Evolutionary conservation across 37 sponge, comb jelly and placozoan genomes (phyloP).

Genomic region (Oopsacas minuta): DNA sequence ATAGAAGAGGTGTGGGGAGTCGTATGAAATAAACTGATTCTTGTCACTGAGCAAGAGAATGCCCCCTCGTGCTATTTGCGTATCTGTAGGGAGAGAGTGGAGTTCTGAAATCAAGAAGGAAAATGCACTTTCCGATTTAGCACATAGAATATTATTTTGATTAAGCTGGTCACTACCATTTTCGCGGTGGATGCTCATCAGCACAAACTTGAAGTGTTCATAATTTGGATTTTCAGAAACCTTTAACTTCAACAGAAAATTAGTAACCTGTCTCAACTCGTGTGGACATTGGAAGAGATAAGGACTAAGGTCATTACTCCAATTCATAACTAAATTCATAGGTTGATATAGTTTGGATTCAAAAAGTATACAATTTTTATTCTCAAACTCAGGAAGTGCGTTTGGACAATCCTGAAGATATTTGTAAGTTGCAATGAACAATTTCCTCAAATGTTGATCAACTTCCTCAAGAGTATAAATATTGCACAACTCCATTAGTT

Average conservation of each 20-base stretch:
- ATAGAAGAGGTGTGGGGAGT: background rate
- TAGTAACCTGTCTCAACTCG: background rate
- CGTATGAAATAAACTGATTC: background rate
- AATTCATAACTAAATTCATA: background rate
- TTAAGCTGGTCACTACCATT: background rate
- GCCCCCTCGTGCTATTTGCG: background rate
- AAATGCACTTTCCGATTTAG: background rate
- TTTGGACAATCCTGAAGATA: background rate
- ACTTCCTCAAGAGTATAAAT: background rate
- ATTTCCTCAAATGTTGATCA: background rate
- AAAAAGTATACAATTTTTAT: background rate
- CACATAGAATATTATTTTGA: background rate
- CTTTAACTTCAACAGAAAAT: background rate
- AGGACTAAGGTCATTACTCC: background rate
- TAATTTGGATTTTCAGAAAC: background rate
- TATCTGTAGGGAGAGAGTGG: background rate
- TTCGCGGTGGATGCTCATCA: background rate
- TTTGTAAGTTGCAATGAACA: background rate
- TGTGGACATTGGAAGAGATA: slow-evolving; percentile 11
- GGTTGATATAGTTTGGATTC: background rate
- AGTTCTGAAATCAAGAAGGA: background rate
- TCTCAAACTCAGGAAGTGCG: background rate
- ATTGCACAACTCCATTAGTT: background rate
- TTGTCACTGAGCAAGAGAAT: background rate
- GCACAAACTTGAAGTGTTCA: background rate